Conservation (phyloP, 2,113 vertebrate species). For the Mobula hypostoma region DNA sequence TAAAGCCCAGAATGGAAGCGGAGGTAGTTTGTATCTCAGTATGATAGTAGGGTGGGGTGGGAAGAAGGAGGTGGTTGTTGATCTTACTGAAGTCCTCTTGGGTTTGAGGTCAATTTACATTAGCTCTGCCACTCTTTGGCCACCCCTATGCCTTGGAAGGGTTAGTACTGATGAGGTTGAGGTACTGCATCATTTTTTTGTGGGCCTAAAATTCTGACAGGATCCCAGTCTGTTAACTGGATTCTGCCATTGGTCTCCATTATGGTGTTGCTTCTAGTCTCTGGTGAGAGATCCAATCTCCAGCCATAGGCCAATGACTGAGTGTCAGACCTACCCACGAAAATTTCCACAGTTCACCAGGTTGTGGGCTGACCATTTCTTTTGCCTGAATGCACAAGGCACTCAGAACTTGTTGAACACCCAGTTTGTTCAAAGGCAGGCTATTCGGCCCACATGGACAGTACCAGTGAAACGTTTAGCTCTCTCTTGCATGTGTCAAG, state of each 20-base stretch:
- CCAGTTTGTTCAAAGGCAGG: too few relatives aligned
- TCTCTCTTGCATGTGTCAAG: too few relatives aligned
- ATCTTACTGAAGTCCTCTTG: too few relatives aligned
- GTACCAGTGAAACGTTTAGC: not conserved
- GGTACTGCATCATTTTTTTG: too few relatives aligned
- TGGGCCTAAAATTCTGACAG: too few relatives aligned
- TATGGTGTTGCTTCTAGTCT: not conserved
- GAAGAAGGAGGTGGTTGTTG: too few relatives aligned
- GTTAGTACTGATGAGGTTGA: too few relatives aligned
- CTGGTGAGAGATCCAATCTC: not conserved
- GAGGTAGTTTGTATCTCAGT: not conserved
- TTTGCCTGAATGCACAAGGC: not conserved
- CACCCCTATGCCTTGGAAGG: too few relatives aligned
- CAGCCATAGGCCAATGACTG: not conserved
- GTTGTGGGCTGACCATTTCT: not conserved
- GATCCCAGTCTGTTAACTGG: not conserved
- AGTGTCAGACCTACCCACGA: not conserved
- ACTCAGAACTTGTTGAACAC: not conserved
- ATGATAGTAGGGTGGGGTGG: not conserved
- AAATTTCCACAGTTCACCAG: not conserved
- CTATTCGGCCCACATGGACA: not conserved
- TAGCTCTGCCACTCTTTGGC: too few relatives aligned
- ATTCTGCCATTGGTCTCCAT: too few relatives aligned
- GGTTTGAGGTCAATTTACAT: too few relatives aligned
- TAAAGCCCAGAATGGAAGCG: not conserved